Conservation (phyloP, 35 echinoderm and acorn worm genomes). For the Diadema setosum region DNA sequence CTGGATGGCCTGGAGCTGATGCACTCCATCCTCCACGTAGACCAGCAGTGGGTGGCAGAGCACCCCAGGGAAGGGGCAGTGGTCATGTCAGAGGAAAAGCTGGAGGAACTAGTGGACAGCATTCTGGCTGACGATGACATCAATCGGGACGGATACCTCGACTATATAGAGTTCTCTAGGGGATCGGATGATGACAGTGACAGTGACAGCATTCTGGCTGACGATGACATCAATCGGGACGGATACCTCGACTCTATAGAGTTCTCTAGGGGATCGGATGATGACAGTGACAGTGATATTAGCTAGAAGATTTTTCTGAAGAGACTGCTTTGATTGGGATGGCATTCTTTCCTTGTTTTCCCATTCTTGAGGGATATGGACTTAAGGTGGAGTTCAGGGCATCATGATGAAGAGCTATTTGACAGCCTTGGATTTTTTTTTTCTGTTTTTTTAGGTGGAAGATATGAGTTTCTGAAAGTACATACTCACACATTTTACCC, state of each 20-base stretch:
- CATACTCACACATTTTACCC: no score
- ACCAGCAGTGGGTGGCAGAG: neutral
- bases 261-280: neutral
- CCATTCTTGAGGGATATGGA: neutral
- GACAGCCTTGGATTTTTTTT: neutral
- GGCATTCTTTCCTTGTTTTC: neutral
- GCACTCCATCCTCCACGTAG: neutral
- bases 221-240: neutral
- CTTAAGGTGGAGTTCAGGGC: neutral
- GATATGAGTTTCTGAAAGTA: no score
- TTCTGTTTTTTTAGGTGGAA: no score
- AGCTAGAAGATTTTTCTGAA: neutral
- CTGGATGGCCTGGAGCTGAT: conserved; percentile 1
- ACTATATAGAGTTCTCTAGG: neutral
- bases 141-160: neutral
- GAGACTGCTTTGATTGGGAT: neutral
- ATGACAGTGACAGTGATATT: neutral
- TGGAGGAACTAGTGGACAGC: neutral
- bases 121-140: neutral
- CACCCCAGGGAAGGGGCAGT: neutral
- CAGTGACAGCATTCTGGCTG: neutral
- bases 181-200: neutral
- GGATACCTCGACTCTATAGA: neutral
- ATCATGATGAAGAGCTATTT: neutral
- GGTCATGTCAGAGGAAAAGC: neutral